Evolutionary conservation across 2,888 invertebrate genomes (phyloP), one percentile per base, ranked within the genome.

Genomic region (Drosophila borborema): DNA sequence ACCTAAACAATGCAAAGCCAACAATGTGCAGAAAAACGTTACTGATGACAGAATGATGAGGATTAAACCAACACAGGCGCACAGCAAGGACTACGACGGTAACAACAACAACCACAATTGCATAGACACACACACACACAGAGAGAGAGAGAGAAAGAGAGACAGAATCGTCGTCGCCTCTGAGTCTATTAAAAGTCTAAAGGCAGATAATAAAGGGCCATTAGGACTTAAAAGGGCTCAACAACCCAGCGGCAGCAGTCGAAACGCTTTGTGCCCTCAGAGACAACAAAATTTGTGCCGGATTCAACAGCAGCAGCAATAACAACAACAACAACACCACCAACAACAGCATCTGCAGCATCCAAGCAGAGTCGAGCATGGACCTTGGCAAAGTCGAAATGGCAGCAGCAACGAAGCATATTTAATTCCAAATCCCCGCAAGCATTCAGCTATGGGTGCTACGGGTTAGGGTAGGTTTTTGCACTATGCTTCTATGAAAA

Each of bases 121-220:
- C 81, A 81, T 59, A 67, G 67, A 61, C 64, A 64, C 38, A 16
- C 6, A 38, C 14, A 38, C 38, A 14, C 14, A 14, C 14, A 38
- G 14, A 12, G 20, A 56, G 9, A 64, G 41, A 63, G 56, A 67
- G 9, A 65, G 40, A 38, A 20, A 67, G 10, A 63, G 40, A 38
- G 28, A 56, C 60, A 56, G 72, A 72, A 72, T 80, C 77, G 80
- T 82, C 91, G 91, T 92, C 86, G 85, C 81, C 81, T 87, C 81
- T 84, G 91, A 92, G 92, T 92, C 92, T 92, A 92, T 92, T 92
- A 92, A 92, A 92, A 91, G 92, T 90, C 91, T 91, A 91, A 91
- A 91, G 91, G 91, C 91, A 92, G 92, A 92, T 92, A 92, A 92
- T 92, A 92, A 92, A 92, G 92, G 91, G 90, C 92, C 91, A 92